Percentiles rank a stretch among this genome's conserved stretches.
Evolutionary conservation across 30 jellyfish, hydroid and myxozoan species (phyloP).

Genomic region (Hydra vulgaris): DNA sequence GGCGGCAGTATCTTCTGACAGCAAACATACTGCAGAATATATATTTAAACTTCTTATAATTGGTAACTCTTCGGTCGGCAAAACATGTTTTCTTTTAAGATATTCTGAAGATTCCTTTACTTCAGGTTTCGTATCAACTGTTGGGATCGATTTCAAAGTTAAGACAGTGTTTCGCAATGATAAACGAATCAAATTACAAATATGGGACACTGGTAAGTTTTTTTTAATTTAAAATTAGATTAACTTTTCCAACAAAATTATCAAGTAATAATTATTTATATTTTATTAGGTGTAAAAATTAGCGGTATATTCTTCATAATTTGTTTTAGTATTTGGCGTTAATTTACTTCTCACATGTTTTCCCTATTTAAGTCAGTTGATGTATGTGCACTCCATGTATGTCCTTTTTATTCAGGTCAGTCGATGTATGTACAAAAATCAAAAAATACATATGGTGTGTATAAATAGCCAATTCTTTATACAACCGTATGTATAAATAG

Average conservation of each 20-base stretch:
- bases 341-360: no score
- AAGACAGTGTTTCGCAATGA: conserved; percentile 90
- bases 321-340: no score
- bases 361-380: no score
- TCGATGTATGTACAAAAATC: no score
- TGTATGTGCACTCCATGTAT: no score
- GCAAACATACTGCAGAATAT: conserved; percentile 96
- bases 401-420: no score
- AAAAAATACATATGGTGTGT: no score
- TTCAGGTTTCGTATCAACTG: conserved; percentile 94
- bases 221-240: no score
- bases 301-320: background rate
- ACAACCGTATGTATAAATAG: no score
- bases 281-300: background rate
- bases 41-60: conserved; percentile 79
- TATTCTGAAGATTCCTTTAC: conserved; percentile 95
- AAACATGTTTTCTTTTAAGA: conserved; percentile 86
- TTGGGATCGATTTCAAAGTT: conserved; percentile 92
- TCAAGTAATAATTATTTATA: background rate
- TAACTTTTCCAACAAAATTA: background rate
- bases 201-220: conserved; percentile 95
- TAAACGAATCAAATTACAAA: conserved; percentile 86
- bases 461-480: no score
- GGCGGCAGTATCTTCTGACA: conserved; percentile 86
- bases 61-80: conserved; percentile 92